Percentiles rank a stretch among this genome's conserved stretches.
These are phyloP conservation scores for Paelopatides confundens DNA, from an alignment of 53 echinoderm and acorn worm genomes.

Conservation along the genomic window DNA sequence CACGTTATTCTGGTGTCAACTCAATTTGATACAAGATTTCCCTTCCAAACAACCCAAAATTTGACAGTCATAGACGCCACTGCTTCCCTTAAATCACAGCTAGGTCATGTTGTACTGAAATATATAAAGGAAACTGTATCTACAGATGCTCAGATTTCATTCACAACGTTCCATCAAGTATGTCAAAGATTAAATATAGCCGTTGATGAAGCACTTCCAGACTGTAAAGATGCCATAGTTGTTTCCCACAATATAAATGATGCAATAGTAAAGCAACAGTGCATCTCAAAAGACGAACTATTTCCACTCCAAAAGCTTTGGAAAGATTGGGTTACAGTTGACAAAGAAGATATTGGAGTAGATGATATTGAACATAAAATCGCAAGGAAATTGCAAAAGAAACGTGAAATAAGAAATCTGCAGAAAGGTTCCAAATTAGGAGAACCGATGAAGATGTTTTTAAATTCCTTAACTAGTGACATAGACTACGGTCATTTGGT, in stretches of 20 bases:
- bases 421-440: not conserved
- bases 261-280: not conserved
- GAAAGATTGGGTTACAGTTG: not conserved
- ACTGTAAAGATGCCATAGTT: not conserved
- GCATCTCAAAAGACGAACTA: too few species aligned
- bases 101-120: not conserved
- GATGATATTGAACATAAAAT: not conserved
- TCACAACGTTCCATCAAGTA: not conserved
- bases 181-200: not conserved
- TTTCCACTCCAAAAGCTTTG: slow-evolving; percentile 4
- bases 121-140: not conserved
- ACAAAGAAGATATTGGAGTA: not conserved
- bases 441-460: not conserved
- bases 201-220: not conserved
- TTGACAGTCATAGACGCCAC: not conserved
- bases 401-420: not conserved
- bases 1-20: not conserved
- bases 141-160: not conserved
- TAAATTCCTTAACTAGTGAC: not conserved
- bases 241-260: not conserved
- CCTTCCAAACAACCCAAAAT: not conserved
- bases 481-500: not conserved
- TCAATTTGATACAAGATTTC: not conserved
- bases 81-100: too few species aligned
- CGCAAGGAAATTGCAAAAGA: not conserved